Conservation (phyloP, 2,113 vertebrate species). For the Ursus arctos region DNA sequence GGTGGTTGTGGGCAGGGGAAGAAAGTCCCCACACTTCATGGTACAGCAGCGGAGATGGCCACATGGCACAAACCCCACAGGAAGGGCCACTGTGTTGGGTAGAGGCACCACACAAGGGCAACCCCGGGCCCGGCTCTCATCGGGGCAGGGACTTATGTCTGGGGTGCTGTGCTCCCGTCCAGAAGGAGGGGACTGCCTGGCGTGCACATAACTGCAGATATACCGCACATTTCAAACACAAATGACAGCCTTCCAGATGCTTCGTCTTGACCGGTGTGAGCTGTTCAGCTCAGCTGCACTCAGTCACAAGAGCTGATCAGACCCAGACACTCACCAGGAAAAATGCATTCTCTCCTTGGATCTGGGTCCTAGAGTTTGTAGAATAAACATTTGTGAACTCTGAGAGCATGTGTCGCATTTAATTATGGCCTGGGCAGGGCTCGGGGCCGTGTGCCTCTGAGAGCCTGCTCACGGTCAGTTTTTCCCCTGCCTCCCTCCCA, state of each 20-base stretch:
- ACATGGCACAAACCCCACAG: fast-evolving
- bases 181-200: neutral
- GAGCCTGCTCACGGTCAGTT: fast-evolving
- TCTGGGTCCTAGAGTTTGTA: neutral
- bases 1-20: neutral
- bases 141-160: neutral
- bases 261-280: neutral
- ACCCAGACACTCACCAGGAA: neutral
- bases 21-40: neutral
- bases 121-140: fast-evolving
- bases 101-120: fast-evolving
- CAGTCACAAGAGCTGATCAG: neutral
- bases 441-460: fast-evolving
- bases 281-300: neutral
- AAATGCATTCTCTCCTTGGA: neutral
- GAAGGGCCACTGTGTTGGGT: fast-evolving
- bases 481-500: fast-evolving
- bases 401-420: neutral
- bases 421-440: fast-evolving
- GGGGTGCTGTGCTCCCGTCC: neutral
- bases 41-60: fast-evolving
- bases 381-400: constrained; percentile 13
- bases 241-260: fast-evolving
- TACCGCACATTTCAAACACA: fast-evolving
- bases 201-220: fast-evolving